A percentile compares a stretch with the other conserved stretches of the same genome.
Conservation (phyloP, 2,888 invertebrate species). For the Dicranocentrus wangi region DNA sequence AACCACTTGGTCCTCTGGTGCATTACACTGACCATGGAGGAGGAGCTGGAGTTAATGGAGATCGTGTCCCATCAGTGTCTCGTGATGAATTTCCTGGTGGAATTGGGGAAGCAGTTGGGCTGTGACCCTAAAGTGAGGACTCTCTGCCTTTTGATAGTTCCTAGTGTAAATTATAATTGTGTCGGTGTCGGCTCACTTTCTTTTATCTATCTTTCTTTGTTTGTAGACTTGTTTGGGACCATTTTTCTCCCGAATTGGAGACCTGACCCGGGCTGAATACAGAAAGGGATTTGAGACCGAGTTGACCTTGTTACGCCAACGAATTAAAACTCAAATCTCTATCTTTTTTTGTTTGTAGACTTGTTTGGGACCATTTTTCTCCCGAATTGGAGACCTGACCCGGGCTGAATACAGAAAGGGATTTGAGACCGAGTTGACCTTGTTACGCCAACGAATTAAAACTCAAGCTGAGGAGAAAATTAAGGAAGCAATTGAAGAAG, state of each 20-base stretch:
- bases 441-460: constrained; percentile 90
- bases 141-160: too few relatives aligned
- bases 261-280: too few relatives aligned
- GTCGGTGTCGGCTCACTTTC: too few relatives aligned
- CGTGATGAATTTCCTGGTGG: constrained; percentile 98
- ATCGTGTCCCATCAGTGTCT: constrained; percentile 98
- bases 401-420: constrained; percentile 93
- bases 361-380: constrained; percentile 69
- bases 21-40: constrained; percentile 97
- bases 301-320: too few relatives aligned
- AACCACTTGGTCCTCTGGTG: constrained; percentile 99
- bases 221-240: too few relatives aligned
- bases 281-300: too few relatives aligned
- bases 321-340: too few relatives aligned
- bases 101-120: constrained; percentile 93
- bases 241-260: too few relatives aligned
- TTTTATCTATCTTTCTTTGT: too few relatives aligned
- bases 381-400: constrained; percentile 83
- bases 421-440: constrained; percentile 92
- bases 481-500: constrained; percentile 82
- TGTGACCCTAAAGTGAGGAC: constrained; percentile 83
- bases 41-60: constrained; percentile 95
- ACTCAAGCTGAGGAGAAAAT: constrained; percentile 89
- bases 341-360: too few relatives aligned
- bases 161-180: too few relatives aligned